These are phyloP conservation scores for Propithecus perrieri DNA, from an alignment of 2,797 vertebrate genomes.

Conservation along the genomic window DNA sequence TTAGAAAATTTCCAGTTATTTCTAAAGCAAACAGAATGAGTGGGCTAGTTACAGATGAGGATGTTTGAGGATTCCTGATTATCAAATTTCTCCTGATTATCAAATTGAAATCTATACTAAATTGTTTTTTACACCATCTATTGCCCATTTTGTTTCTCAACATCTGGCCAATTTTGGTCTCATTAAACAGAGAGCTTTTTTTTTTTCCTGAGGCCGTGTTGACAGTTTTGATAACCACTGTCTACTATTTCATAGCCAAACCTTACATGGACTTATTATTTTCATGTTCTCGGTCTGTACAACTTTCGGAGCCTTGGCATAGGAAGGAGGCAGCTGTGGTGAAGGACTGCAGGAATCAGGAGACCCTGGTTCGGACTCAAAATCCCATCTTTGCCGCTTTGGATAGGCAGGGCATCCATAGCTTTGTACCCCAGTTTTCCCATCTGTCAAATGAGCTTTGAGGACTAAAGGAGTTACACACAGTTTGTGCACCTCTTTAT, in stretches of 20 bases:
- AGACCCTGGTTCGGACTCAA: background rate
- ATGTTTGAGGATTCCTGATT: slow-evolving; percentile 50
- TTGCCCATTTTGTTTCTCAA: slow-evolving; percentile 58
- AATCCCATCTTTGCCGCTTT: background rate
- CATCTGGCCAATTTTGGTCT: slow-evolving; percentile 55
- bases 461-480: background rate
- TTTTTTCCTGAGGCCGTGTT: background rate
- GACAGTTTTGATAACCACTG: slow-evolving; percentile 52
- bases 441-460: slow-evolving; percentile 19
- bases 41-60: slow-evolving; percentile 45
- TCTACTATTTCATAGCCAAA: slow-evolving; percentile 43
- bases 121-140: slow-evolving; percentile 47
- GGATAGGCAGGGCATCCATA: background rate
- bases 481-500: slow-evolving; percentile 44
- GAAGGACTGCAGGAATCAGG: background rate
- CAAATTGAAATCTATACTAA: slow-evolving; percentile 45
- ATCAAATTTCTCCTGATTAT: slow-evolving; percentile 61
- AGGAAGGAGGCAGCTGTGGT: slow-evolving; percentile 4
- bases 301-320: slow-evolving; percentile 12
- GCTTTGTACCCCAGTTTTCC: background rate
- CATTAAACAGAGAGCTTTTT: slow-evolving; percentile 37
- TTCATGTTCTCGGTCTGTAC: background rate
- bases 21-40: slow-evolving; percentile 52
- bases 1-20: slow-evolving; percentile 59
- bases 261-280: slow-evolving; percentile 5